Percentiles rank a stretch among this genome's conserved stretches.
phyloP scores from a whole-genome alignment of 2,888 invertebrate genomes.

The Priocnemis perturbator region DNA sequence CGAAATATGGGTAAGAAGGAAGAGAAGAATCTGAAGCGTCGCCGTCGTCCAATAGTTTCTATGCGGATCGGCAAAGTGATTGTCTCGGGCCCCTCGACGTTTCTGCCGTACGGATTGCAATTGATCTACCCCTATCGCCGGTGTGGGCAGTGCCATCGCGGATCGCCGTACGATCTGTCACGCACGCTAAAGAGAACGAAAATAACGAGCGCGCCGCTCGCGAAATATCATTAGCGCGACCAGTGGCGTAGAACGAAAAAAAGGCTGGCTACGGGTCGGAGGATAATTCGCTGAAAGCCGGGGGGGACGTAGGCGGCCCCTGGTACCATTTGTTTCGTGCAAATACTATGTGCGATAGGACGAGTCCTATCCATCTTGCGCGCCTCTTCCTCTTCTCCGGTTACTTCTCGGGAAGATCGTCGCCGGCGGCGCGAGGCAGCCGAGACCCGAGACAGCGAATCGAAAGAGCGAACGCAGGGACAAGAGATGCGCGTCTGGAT shows the following conservation, averaged over 20 bases:
- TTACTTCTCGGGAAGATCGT: conserved; percentile 34
- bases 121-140: no score
- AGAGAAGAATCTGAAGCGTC: no score
- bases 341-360: conserved; percentile 49
- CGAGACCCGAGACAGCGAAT: conserved; percentile 1
- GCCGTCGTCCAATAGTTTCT: no score
- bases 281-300: conserved; percentile 56
- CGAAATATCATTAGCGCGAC: conserved; percentile 54
- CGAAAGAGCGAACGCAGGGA: conserved; percentile 19
- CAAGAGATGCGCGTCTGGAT: conserved; percentile 5
- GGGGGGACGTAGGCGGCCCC: conserved; percentile 56
- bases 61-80: no score
- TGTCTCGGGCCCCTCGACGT: neutral
- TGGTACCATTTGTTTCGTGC: conserved; percentile 57
- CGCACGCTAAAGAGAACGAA: neutral
- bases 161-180: conserved; percentile 2
- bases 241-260: conserved; percentile 58
- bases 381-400: conserved; percentile 43
- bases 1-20: no score
- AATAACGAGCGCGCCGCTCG: conserved; percentile 31
- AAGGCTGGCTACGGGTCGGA: conserved; percentile 6
- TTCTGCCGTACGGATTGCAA: conserved; percentile 20
- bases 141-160: neutral
- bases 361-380: conserved; percentile 56
- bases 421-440: conserved; percentile 30